Evolutionary conservation across 37 sponge, comb jelly and placozoan genomes (phyloP).

Genomic region (Haliclona indistincta): DNA sequence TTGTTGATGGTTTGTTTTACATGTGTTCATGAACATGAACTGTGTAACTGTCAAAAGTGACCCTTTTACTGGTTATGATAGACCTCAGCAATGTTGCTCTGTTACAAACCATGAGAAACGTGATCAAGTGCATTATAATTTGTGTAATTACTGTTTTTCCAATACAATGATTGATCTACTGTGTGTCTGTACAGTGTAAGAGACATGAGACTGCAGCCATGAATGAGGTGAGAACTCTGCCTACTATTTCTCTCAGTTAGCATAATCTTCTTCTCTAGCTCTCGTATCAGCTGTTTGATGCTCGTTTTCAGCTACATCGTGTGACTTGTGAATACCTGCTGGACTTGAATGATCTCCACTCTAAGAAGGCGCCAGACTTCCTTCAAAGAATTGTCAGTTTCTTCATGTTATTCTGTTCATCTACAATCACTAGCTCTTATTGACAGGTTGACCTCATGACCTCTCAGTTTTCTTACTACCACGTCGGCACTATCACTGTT

Average conservation of each 20-base stretch:
- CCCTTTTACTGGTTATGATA: no score
- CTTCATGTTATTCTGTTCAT: neutral
- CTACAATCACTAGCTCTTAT: neutral
- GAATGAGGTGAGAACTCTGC: conserved; percentile 43
- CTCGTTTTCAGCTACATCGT: conserved; percentile 49
- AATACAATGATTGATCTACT: neutral
- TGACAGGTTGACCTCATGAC: conserved; percentile 71
- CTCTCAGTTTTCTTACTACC: conserved; percentile 73
- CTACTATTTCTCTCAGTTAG: neutral
- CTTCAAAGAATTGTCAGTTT: conserved; percentile 63
- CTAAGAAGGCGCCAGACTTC: conserved; percentile 64
- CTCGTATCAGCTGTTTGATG: conserved; percentile 62
- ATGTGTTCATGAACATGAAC: no score
- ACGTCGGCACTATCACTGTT: conserved; percentile 69
- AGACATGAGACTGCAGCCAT: conserved; percentile 45
- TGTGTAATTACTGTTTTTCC: neutral
- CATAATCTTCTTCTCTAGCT: conserved; percentile 20
- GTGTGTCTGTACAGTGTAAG: conserved; percentile 37
- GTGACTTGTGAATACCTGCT: conserved; percentile 59
- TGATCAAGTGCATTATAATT: no score
- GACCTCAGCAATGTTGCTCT: no score
- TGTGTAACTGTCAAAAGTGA: no score
- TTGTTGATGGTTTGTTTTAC: no score
- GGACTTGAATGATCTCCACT: conserved; percentile 62
- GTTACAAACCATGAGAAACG: no score